Conservation (phyloP, 1,140 invertebrate genomes). For the Solen grandis region DNA sequence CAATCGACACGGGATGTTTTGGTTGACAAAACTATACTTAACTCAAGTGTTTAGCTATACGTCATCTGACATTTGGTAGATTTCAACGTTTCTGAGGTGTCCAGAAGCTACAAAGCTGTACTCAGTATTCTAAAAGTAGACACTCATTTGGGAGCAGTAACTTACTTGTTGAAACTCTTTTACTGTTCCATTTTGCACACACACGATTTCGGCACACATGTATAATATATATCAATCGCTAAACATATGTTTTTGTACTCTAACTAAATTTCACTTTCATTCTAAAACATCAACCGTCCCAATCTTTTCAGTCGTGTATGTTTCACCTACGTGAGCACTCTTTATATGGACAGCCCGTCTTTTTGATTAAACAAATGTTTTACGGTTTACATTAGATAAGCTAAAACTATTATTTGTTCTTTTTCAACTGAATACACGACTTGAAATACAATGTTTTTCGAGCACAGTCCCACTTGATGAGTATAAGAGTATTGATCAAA, state of each 20-base stretch:
- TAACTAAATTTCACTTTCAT: no score
- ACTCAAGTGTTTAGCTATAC: no score
- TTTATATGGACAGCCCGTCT: neutral
- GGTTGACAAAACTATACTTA: no score
- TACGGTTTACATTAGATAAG: neutral
- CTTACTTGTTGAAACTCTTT: no score
- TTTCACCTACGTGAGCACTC: neutral
- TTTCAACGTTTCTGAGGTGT: no score
- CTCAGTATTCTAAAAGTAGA: no score
- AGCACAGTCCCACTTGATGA: neutral
- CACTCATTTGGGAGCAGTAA: no score
- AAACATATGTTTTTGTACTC: no score
- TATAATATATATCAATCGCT: neutral
- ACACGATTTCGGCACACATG: neutral
- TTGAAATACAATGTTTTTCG: neutral
- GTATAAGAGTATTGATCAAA: neutral
- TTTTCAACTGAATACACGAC: neutral
- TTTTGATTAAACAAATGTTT: neutral
- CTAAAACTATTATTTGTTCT: neutral
- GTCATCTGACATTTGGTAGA: no score
- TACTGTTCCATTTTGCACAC: neutral
- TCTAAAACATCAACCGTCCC: neutral
- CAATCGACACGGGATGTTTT: no score
- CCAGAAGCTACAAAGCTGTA: no score
- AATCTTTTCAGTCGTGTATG: neutral